Base-by-base conservation (phyloP, 2,888 invertebrate genomes). In the Eupithecia pulchellata region DNA sequence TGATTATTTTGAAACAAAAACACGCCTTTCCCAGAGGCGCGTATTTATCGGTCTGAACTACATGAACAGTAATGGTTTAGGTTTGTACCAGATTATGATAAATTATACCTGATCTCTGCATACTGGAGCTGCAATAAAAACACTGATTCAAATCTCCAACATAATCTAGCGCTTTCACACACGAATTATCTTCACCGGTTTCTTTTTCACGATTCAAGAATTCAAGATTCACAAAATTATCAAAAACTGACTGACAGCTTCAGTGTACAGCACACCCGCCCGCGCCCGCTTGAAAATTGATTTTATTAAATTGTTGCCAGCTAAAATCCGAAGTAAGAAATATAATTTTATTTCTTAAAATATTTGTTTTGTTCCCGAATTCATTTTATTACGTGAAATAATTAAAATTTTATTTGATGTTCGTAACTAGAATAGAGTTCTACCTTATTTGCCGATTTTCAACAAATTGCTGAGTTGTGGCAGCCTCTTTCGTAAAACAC, bases 131-230 rank as follows among this genome's bases (percentile, higher is more conserved):
- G 73, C 68, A 61, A 71, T 74, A 72, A 86, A 78, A 85, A 85
- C 81, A 81, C 82, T 82, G 85, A 82, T 84, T 91, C 84, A 92
- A 89, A 87, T 82, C 81, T 86, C 87, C 91, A 91, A 91, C 93
- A 94, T 93, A 84, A 75, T 89, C 92, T 88, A 75, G 81, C 82
- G 84, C 82, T 85, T 84, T 82, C 85, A 85, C 85, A 76, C 86
- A 85, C 85, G 76, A 87, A 84, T 86, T 86, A 82, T 34, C 34
- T 57, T 55, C 82, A 84, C 80, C 65, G 79, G 52, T 25, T 88
- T 89, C 89, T 87, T 34, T 60, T 20, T 27, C 58, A n/a, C 30
- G 17, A 58, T 58, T 58, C 20, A 32, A 9, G 58, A 61, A 58
- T 58, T 58, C 20, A 32, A 9, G 58, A 61, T 60, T 60, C 57